Base-by-base conservation (phyloP, 2,113 vertebrate genomes). In the Sterrhoptilus dennistouni region DNA sequence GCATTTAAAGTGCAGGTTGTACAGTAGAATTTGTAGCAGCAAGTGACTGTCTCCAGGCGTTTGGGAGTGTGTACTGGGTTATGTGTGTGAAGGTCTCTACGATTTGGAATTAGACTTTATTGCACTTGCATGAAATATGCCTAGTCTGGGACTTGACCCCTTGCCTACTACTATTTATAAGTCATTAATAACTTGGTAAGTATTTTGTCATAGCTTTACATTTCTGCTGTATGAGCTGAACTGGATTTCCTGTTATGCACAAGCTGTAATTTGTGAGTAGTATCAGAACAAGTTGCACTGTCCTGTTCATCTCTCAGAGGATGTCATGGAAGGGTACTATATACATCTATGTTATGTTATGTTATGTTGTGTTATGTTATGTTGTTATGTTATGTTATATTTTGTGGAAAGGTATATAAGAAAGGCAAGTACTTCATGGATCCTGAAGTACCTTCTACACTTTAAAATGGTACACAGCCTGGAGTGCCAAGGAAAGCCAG, bases 1-100 rank as follows among this genome's bases (percentile, higher is more conserved):
- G 45, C 81, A 57, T 92, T 94, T 91, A 59, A 84, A 94, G 74
- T 44, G 79, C 56, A 81, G 50, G 83, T 47, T 29, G 31, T 77
- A 65, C 33, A 68, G 66, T 21, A 89, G 76, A 91, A 81, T 71
- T 59, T 53, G 42, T 79, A 78, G 38, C 40, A 90, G 76, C 24
- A 56, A 84, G 40, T 60, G 74, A 38, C 33, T 45, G 25, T 76
- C 31, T 64, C 70, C 69, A 69, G 38, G 53, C 22, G 1, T 54
- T 64, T 81, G 52, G 42, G 40, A 89, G 10, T 1, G 0, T 63
- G 3, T 47, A n/a, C 17, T 64, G n/a, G 22, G 8, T 63, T 93
- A 83, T 52, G 44, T 53, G 21, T 74, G 3, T 36, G 75, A 88
- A 88, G 38, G 13, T 71, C 42, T 45, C 64, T 68, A 25, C 1